A percentile compares a stretch with the other conserved stretches of the same genome.
phyloP scores from a whole-genome alignment of 2,888 invertebrate genomes.

The Aporophyla lueneburgensis region DNA sequence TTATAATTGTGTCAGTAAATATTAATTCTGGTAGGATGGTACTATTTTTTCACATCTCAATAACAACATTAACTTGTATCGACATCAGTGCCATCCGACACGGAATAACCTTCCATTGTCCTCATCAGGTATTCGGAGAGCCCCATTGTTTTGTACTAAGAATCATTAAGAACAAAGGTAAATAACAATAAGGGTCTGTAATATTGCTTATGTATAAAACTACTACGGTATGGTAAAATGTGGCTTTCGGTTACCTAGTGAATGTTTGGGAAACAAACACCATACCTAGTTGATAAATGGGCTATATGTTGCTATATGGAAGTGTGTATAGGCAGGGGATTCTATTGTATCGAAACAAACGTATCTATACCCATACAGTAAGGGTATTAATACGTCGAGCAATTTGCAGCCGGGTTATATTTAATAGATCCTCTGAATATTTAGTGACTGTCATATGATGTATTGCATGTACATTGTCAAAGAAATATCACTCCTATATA shows the following conservation, averaged over 20 bases:
- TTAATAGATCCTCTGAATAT: too few relatives aligned
- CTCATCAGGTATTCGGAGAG: slow-evolving; percentile 14
- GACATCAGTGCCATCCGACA: slow-evolving; percentile 18
- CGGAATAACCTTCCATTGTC: slow-evolving; percentile 16
- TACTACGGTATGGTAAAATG: slow-evolving; percentile 23
- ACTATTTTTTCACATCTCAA: not conserved
- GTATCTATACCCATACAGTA: slow-evolving; percentile 1
- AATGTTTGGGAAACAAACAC: slow-evolving; percentile 31
- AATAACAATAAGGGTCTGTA: slow-evolving; percentile 19
- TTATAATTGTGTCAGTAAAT: not conserved
- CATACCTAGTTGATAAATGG: too few relatives aligned
- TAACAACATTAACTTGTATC: not conserved
- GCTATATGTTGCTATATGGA: not conserved
- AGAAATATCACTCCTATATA: too few relatives aligned
- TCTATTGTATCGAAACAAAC: not conserved
- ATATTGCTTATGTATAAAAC: slow-evolving; percentile 8
- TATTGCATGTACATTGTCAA: too few relatives aligned
- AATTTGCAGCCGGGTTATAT: not conserved
- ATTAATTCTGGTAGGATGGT: not conserved
- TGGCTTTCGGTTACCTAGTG: slow-evolving; percentile 25
- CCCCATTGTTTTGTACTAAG: slow-evolving; percentile 7
- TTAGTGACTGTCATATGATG: too few relatives aligned
- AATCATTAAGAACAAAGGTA: slow-evolving; percentile 26
- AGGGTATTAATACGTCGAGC: not conserved
- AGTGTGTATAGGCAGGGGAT: not conserved